Conservation (phyloP, 1,140 invertebrate species). For the Propsilocerus akamusi region DNA sequence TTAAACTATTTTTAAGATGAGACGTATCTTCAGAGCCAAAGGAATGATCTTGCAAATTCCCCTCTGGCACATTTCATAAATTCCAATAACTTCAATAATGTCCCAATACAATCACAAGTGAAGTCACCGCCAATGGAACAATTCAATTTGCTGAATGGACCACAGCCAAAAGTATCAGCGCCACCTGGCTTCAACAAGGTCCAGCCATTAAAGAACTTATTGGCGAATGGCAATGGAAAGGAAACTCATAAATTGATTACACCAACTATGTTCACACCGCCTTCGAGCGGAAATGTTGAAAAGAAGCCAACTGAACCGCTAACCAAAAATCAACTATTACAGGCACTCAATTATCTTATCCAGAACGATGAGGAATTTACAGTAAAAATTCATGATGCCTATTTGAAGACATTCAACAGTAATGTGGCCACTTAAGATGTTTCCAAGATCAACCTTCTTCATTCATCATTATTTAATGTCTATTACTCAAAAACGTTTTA, state of each 20-base stretch:
- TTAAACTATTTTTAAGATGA: background rate
- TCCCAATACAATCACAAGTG: background rate
- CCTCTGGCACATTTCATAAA: background rate
- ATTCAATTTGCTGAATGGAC: background rate
- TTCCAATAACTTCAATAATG: background rate
- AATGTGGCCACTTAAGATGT: too few species aligned
- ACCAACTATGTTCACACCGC: background rate
- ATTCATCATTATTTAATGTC: too few species aligned
- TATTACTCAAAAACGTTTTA: too few species aligned
- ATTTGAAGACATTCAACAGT: constrained; percentile 59
- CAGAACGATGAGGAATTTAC: constrained; percentile 76
- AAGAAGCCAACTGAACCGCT: constrained; percentile 38
- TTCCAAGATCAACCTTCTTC: too few species aligned
- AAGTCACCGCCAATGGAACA: background rate
- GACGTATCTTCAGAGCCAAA: background rate
- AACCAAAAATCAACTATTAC: constrained; percentile 68
- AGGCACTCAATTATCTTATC: constrained; percentile 70
- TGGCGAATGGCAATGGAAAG: background rate
- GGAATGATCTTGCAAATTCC: constrained; percentile 1
- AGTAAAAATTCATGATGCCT: constrained; percentile 73
- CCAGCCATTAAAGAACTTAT: background rate
- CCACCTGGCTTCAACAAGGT: background rate
- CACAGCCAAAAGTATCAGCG: background rate
- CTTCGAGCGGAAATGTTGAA: background rate
- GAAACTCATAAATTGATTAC: background rate